Evolutionary conservation across 2,113 vertebrate genomes (phyloP).

Genomic region (Pao palembangensis): DNA sequence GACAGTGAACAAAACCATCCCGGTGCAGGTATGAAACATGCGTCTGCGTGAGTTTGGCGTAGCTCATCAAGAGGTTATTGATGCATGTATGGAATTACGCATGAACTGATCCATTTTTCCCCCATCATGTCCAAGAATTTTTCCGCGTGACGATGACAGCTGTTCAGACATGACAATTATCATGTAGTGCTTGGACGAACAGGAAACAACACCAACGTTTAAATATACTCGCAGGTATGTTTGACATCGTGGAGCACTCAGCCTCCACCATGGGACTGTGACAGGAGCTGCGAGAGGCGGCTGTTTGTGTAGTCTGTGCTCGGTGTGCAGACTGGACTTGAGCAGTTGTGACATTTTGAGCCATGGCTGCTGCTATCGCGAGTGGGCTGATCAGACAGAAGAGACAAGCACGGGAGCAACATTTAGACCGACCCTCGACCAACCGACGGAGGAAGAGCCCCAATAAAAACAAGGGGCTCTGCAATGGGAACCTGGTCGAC

Average conservation of each 20-base stretch:
- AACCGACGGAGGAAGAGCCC: conserved; percentile 95
- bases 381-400: conserved; percentile 98
- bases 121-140: conserved; percentile 47
- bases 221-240: conserved; percentile 5
- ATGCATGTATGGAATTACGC: conserved; percentile 61
- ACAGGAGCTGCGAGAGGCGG: conserved; percentile 69
- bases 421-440: conserved; percentile 90
- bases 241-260: conserved; percentile 49
- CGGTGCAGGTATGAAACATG: conserved; percentile 59
- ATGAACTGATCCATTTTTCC: conserved; percentile 47
- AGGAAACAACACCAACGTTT: conserved; percentile 21
- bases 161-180: conserved; percentile 34
- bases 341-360: conserved; percentile 68
- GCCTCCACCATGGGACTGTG: conserved; percentile 73
- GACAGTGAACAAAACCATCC: conserved; percentile 41
- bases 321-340: conserved; percentile 66
- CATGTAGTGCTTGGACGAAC: conserved; percentile 63
- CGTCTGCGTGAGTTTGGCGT: conserved; percentile 45
- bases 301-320: conserved; percentile 69
- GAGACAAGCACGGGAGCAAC: conserved; percentile 95
- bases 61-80: conserved; percentile 28
- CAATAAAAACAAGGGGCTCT: conserved; percentile 94
- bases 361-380: conserved; percentile 97
- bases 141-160: conserved; percentile 44
- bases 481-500: conserved; percentile 97